A percentile compares a stretch with the other conserved stretches of the same genome.
Conservation (phyloP, 2,888 invertebrate genomes). For the Tortrix viridana region DNA sequence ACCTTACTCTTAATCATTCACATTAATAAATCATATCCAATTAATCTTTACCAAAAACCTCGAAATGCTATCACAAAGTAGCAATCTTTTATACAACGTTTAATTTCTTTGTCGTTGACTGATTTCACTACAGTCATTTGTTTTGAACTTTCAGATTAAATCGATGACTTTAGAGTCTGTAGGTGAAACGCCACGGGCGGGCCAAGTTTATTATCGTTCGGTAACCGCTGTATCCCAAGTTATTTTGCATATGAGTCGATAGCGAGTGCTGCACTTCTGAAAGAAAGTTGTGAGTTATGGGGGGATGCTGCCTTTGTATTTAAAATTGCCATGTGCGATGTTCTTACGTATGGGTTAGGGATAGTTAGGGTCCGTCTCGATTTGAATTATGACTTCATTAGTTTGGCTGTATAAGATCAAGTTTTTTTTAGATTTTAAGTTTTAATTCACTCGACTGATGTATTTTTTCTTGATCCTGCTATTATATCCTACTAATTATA, state of each 20-base stretch:
- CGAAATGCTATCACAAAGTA: background rate
- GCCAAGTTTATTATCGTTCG: constrained; percentile 71
- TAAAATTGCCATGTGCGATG: background rate
- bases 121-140: constrained; percentile 21
- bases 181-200: constrained; percentile 34
- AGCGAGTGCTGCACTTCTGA: constrained; percentile 69
- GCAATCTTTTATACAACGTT: constrained; percentile 7
- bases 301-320: constrained; percentile 38
- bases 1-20: too few relatives aligned
- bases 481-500: too few relatives aligned
- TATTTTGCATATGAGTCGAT: constrained; percentile 76
- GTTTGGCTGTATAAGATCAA: too few relatives aligned
- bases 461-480: too few relatives aligned
- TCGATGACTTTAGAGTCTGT: constrained; percentile 28
- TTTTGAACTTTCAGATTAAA: constrained; percentile 16
- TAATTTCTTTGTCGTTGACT: constrained; percentile 29
- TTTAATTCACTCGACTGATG: too few relatives aligned
- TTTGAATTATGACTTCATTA: too few relatives aligned
- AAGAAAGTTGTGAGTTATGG: constrained; percentile 75
- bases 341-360: too few relatives aligned
- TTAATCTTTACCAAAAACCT: constrained; percentile 14
- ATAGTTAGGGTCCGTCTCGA: too few relatives aligned
- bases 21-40: background rate
- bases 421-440: too few relatives aligned
- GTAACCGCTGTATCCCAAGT: constrained; percentile 70